phyloP scores from a whole-genome alignment of 2,888 invertebrate genomes.

The Drosophila ezoana region DNA sequence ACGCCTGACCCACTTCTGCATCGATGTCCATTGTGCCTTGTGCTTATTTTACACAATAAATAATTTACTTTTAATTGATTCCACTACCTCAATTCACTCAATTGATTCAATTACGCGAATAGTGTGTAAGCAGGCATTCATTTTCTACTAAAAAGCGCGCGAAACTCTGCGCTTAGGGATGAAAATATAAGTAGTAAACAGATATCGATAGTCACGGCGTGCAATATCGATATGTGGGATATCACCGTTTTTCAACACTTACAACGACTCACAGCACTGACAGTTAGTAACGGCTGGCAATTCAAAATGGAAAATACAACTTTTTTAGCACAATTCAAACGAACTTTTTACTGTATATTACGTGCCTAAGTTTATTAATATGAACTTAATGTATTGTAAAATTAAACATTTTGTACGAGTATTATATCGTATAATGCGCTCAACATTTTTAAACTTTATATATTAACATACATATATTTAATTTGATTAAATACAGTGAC shows the following conservation, averaged over 20 bases:
- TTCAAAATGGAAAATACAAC: no score
- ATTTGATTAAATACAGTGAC: constrained; percentile 80
- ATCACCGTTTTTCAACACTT: constrained; percentile 15
- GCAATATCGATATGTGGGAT: constrained; percentile 22
- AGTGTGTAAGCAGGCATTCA: constrained; percentile 16
- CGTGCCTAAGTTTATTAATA: constrained; percentile 54
- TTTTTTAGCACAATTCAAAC: neutral
- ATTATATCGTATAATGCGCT: constrained; percentile 56
- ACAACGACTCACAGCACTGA: neutral
- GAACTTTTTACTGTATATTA: constrained; percentile 27
- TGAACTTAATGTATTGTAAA: constrained; percentile 45
- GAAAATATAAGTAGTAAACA: neutral
- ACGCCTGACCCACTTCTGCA: constrained; percentile 76
- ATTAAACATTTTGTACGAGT: constrained; percentile 65
- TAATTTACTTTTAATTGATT: constrained; percentile 2
- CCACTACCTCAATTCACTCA: constrained; percentile 8
- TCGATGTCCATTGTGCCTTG: constrained; percentile 70
- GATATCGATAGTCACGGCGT: constrained; percentile 22
- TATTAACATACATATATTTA: constrained; percentile 71
- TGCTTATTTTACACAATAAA: neutral
- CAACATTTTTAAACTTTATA: constrained; percentile 49
- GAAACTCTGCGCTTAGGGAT: constrained; percentile 38
- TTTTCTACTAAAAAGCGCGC: constrained; percentile 59
- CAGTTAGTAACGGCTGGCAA: no score
- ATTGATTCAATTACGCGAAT: constrained; percentile 10